Percentiles rank a stretch among this genome's conserved stretches.
Evolutionary conservation across 1,140 invertebrate genomes (phyloP).

Genomic region (Cydia splendana): DNA sequence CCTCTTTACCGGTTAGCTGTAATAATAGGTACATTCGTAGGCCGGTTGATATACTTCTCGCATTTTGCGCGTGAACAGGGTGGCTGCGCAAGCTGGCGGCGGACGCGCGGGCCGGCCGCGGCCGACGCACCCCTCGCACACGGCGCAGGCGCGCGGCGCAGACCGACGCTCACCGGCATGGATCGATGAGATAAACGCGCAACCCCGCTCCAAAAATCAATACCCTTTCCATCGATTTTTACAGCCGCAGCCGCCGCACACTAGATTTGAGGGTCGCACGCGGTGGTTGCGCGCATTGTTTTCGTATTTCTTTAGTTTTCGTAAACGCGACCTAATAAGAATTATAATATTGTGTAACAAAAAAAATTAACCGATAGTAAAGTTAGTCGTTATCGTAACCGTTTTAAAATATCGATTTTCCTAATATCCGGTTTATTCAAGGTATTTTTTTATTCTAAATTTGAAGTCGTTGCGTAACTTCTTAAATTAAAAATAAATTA

Average conservation of each 20-base stretch:
- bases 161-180: constrained; percentile 60
- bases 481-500: neutral
- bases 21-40: neutral
- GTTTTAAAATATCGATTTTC: constrained; percentile 13
- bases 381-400: neutral
- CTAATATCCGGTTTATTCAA: neutral
- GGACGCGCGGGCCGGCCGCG: constrained; percentile 33
- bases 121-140: constrained; percentile 50
- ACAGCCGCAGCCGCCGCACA: constrained; percentile 77
- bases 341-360: constrained; percentile 1
- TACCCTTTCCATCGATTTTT: constrained; percentile 74
- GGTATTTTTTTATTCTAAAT: constrained; percentile 8
- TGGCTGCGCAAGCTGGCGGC: constrained; percentile 50
- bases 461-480: neutral
- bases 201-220: constrained; percentile 77
- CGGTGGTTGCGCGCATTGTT: constrained; percentile 69
- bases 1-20: neutral
- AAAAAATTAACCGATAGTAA: constrained; percentile 26
- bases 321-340: neutral
- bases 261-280: constrained; percentile 71
- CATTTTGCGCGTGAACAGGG: constrained; percentile 76
- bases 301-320: constrained; percentile 38
- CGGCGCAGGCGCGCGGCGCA: constrained; percentile 61
- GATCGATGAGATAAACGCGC: constrained; percentile 79
- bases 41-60: constrained; percentile 17